Evolutionary conservation across 2,888 invertebrate genomes (phyloP).

Genomic region (Chymomyza caudatula): DNA sequence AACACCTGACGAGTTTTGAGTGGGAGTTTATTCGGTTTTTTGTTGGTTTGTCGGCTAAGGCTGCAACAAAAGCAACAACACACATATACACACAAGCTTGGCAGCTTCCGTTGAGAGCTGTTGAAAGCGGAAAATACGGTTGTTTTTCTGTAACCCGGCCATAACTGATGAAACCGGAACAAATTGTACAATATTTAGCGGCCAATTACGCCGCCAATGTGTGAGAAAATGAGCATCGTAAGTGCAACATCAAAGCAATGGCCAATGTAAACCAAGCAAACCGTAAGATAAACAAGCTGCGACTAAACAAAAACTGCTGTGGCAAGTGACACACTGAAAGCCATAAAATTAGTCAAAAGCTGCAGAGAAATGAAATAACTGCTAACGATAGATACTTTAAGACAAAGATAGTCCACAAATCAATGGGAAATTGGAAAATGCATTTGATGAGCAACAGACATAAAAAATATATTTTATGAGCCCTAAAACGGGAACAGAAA

Average conservation of each 20-base stretch:
- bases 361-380: too few relatives aligned
- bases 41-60: background rate
- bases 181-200: conserved; percentile 31
- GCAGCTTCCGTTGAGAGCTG: conserved; percentile 27
- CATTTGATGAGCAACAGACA: background rate
- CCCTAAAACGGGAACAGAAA: background rate
- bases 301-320: conserved; percentile 31
- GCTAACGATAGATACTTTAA: background rate
- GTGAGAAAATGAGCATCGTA: conserved; percentile 10
- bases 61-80: conserved; percentile 1
- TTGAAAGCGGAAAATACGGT: conserved; percentile 40
- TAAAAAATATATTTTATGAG: background rate
- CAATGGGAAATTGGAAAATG: background rate
- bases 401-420: background rate
- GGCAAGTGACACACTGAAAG: conserved; percentile 5
- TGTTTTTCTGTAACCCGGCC: background rate
- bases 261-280: conserved; percentile 8
- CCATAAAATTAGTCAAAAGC: conserved; percentile 56
- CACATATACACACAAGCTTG: conserved; percentile 3
- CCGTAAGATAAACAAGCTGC: conserved; percentile 41
- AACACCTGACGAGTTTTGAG: background rate
- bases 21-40: background rate
- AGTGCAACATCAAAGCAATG: conserved; percentile 12
- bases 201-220: background rate
- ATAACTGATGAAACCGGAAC: conserved; percentile 57